Evolutionary conservation across 92 coral and sea anemone species (phyloP).

Genomic region (Muricea muricata): DNA sequence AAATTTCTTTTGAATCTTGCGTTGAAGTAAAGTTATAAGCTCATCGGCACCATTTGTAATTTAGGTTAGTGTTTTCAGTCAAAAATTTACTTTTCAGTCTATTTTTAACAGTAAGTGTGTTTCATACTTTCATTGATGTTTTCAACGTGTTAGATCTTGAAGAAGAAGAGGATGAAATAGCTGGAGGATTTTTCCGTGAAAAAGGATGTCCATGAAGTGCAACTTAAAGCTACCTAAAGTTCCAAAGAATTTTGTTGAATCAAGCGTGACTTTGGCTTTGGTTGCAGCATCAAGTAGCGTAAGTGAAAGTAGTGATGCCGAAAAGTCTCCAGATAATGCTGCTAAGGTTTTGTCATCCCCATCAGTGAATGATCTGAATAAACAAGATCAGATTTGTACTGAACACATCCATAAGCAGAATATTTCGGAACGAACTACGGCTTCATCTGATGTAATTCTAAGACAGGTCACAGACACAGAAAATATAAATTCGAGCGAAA

Average conservation of each 20-base stretch:
- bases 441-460: neutral
- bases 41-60: no score
- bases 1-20: no score
- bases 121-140: neutral
- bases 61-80: no score
- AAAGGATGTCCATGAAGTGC: slow-evolving; percentile 29
- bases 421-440: neutral
- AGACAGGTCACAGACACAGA: neutral
- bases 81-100: no score
- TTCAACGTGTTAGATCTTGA: slow-evolving; percentile 27
- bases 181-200: slow-evolving; percentile 93
- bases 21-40: no score
- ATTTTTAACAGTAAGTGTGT: no score
- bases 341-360: neutral
- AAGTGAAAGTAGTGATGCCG: slow-evolving; percentile 21
- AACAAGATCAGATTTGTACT: neutral
- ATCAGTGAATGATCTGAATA: neutral
- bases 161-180: slow-evolving; percentile 60
- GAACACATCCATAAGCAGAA: neutral
- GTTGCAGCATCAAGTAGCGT: slow-evolving; percentile 18
- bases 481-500: neutral
- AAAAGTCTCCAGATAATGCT: neutral
- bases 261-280: slow-evolving; percentile 3
- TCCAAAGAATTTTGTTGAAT: neutral
- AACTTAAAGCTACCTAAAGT: slow-evolving; percentile 8